Conservation (phyloP, 2,113 vertebrate species). For the Delphinus delphis region DNA sequence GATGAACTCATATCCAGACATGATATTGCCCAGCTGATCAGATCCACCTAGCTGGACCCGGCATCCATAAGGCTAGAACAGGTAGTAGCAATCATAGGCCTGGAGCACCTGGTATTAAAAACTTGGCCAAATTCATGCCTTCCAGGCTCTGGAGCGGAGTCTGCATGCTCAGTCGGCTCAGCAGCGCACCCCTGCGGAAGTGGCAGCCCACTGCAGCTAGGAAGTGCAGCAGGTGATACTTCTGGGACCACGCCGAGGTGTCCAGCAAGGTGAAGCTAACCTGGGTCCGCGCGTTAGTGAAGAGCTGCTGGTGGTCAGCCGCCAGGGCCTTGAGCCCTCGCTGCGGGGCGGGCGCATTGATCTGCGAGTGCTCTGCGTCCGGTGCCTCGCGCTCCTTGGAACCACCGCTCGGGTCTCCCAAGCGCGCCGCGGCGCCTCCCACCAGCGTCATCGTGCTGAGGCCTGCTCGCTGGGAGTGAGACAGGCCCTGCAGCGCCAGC, state of each 20-base stretch:
- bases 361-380: constrained; percentile 55
- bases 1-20: constrained; percentile 94
- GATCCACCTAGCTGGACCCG: constrained; percentile 91
- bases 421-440: constrained; percentile 90
- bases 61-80: constrained; percentile 89
- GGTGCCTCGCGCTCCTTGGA: constrained; percentile 83
- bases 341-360: constrained; percentile 82
- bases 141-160: constrained; percentile 87
- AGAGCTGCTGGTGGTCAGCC: constrained; percentile 83
- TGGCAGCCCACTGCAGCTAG: constrained; percentile 85
- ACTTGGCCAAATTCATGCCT: constrained; percentile 94
- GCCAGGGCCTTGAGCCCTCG: constrained; percentile 83
- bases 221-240: constrained; percentile 85
- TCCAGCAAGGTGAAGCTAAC: constrained; percentile 86
- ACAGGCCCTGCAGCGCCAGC: constrained; percentile 86
- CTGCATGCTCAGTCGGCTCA: constrained; percentile 92
- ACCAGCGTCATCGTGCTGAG: constrained; percentile 89
- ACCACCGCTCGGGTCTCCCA: constrained; percentile 92
- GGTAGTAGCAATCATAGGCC: constrained; percentile 93
- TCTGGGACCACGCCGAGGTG: constrained; percentile 89
- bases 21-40: constrained; percentile 95
- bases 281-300: constrained; percentile 60
- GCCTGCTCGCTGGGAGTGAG: constrained; percentile 91
- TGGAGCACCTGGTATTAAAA: constrained; percentile 95
- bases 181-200: constrained; percentile 94